These are phyloP conservation scores for Asteroscopus sphinx DNA, from an alignment of 2,888 invertebrate species.

Conservation along the genomic window DNA sequence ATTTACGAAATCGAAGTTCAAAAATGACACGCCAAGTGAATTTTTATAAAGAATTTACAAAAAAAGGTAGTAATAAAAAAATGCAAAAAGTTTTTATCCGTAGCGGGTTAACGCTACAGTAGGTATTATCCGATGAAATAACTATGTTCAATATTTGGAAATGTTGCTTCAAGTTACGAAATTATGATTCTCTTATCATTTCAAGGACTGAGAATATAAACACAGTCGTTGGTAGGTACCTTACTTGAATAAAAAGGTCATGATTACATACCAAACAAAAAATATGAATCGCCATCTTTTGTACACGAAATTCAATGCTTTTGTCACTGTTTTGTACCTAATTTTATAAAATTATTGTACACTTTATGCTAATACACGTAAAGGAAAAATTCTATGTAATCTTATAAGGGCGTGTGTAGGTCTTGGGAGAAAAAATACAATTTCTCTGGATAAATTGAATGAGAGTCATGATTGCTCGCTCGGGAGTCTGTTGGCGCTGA, in stretches of 20 bases:
- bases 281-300: neutral
- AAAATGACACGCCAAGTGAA: too few species aligned
- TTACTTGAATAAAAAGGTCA: constrained; percentile 20
- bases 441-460: constrained; percentile 58
- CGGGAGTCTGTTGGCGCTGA: constrained; percentile 38
- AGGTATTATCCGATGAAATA: constrained; percentile 8
- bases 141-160: constrained; percentile 2
- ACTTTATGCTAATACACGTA: constrained; percentile 49
- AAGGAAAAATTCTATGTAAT: constrained; percentile 43
- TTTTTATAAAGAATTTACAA: too few species aligned
- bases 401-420: constrained; percentile 37
- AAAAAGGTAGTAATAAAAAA: too few species aligned
- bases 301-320: constrained; percentile 1
- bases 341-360: constrained; percentile 40
- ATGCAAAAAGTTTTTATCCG: too few species aligned
- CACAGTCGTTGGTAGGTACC: constrained; percentile 9
- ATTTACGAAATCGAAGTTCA: too few species aligned
- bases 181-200: constrained; percentile 15
- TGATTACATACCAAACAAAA: too few species aligned
- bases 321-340: constrained; percentile 1
- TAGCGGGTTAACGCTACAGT: too few species aligned
- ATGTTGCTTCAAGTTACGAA: constrained; percentile 25
- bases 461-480: constrained; percentile 52
- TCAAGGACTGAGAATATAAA: constrained; percentile 12
- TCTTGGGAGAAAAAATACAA: constrained; percentile 41